Conservation (phyloP, 2,113 vertebrate species). For the Lasiurus cinereus region DNA sequence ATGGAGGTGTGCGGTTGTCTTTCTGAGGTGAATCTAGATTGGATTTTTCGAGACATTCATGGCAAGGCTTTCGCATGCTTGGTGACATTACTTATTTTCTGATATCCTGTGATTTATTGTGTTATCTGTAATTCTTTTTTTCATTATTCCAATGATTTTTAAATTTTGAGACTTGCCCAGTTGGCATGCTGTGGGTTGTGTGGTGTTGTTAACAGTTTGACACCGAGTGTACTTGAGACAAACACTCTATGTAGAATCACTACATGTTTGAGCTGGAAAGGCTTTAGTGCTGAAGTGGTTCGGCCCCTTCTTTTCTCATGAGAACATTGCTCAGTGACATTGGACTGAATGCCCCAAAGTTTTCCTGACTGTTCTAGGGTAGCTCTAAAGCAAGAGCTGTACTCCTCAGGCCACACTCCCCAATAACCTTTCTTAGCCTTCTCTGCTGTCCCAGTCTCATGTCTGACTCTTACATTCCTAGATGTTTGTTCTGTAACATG, state of each 20-base stretch:
- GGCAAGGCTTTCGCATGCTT: neutral
- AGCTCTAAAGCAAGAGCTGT: neutral
- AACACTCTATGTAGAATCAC: neutral
- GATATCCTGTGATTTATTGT: neutral
- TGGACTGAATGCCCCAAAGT: fast-evolving
- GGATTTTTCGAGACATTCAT: neutral
- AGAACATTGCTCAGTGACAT: fast-evolving
- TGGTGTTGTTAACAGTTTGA: neutral
- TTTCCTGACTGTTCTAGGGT: no score
- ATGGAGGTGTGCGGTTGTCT: neutral
- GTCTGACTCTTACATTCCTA: neutral
- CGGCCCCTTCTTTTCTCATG: neutral
- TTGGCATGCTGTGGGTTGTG: neutral
- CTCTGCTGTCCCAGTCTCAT: neutral
- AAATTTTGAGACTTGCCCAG: neutral
- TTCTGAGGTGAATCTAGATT: neutral
- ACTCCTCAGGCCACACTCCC: neutral
- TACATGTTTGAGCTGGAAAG: neutral
- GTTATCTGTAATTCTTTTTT: neutral
- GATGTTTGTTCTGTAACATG: no score
- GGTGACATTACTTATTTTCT: neutral
- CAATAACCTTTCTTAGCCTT: neutral
- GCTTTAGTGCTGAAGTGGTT: no score
- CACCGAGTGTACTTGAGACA: neutral
- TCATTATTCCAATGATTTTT: neutral